Base-by-base conservation (phyloP, 2,888 invertebrate genomes). In the Metellina segmentata region DNA sequence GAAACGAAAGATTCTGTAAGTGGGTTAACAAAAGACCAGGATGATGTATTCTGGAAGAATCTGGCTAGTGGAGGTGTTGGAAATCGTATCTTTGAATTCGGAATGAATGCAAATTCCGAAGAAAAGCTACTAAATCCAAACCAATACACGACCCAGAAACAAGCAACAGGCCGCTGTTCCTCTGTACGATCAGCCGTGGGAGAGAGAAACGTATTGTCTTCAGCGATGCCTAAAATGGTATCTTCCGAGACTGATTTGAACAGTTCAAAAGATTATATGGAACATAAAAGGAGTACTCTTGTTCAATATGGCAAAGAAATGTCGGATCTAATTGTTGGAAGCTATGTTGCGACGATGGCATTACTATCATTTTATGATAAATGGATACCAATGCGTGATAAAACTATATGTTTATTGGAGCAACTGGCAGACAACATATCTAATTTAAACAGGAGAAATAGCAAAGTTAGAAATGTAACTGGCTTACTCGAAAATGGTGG, bases 301-400 rank as follows among this genome's bases (percentile, higher is more conserved):
- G 13, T 89, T 9, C 6, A 51, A 13, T 89, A 70, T 20, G 82
- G 89, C 19, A 75, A 7, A 82, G 89, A 89, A 20, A 81, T 89
- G 7, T 81, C 82, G 4, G 77, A 89, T 48, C 16, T 82, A 11
- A 82, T 89, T 6, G 75, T 70, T 19, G 89, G 82, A 82, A 77
- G 81, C 69, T 48, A 89, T 52, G 13, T 69, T 6, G 52, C 75
- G 7, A 61, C 77, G n/a, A 70, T 16, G 11, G 51, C 48, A 19
- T 77, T 89, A 20, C 49, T 89, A 34, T 53, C 75, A 7, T 51
- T 74, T 61, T 89, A 82, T 51, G 52, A 77, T 7, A 20, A 81
- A 52, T 89, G 89, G 89, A 69, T 20, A 9, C n/a, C 48, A 19
- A 1, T 75, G 1, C 74, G 89, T 7, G 20, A 16, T 1, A 20